Conservation (phyloP, 2,797 vertebrate genomes). For the Chelonia mydas region DNA sequence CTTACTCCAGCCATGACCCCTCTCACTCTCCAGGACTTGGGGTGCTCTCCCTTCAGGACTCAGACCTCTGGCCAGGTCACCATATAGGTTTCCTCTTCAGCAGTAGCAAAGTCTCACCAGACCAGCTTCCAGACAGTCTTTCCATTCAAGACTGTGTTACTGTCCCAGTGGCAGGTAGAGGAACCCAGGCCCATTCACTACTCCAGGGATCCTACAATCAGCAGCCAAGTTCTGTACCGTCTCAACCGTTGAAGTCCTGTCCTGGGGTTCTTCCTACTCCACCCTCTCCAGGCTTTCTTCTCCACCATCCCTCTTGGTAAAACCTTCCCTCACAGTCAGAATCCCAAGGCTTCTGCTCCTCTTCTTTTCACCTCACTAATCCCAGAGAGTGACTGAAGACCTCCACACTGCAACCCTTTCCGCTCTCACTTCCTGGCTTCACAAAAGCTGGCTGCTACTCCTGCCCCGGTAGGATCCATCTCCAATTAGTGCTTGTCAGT, state of each 20-base stretch:
- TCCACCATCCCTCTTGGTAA: not conserved
- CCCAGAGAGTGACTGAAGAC: not conserved
- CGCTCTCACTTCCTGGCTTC: not conserved
- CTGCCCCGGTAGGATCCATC: not conserved
- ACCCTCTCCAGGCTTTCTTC: not conserved
- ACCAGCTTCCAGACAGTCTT: not conserved
- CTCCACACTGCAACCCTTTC: no score
- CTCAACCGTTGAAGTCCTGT: not conserved
- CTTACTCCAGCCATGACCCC: not conserved
- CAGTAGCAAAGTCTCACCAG: not conserved
- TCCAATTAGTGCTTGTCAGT: not conserved
- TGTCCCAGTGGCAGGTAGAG: no score
- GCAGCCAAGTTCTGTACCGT: not conserved
- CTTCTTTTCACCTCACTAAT: not conserved
- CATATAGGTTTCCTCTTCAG: not conserved
- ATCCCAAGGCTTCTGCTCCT: not conserved
- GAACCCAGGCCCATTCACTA: not conserved
- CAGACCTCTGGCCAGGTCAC: not conserved
- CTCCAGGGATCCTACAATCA: not conserved
- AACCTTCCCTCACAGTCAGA: not conserved
- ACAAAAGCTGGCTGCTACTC: not conserved
- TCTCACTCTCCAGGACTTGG: not conserved
- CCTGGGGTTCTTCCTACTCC: not conserved
- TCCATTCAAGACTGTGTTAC: not conserved
- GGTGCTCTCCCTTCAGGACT: not conserved